These are phyloP conservation scores for Ips nitidus DNA, from an alignment of 1,140 invertebrate species.

Conservation along the genomic window DNA sequence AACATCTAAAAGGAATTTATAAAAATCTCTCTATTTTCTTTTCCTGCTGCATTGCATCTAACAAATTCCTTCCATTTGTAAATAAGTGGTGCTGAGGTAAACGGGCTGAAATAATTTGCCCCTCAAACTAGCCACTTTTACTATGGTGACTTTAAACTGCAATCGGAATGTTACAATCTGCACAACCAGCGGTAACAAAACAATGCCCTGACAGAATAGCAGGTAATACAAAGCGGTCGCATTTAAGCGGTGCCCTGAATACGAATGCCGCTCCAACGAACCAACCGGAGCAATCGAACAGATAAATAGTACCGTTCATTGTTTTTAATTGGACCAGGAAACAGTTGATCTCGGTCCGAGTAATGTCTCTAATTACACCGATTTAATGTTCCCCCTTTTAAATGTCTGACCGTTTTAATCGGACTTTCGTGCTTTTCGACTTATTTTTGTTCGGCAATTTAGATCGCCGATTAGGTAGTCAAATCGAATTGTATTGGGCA, in stretches of 20 bases:
- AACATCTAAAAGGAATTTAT: no score
- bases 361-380: constrained; percentile 24
- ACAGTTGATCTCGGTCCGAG: constrained; percentile 21
- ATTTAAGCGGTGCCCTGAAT: constrained; percentile 13
- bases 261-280: constrained; percentile 9
- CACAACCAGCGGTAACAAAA: constrained; percentile 10
- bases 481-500: background rate
- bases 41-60: no score
- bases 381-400: constrained; percentile 20
- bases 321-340: constrained; percentile 32
- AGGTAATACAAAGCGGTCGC: constrained; percentile 21
- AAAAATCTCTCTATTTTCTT: no score
- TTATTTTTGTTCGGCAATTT: constrained; percentile 5
- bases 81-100: no score
- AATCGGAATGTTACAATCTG: constrained; percentile 19
- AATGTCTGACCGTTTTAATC: constrained; percentile 4
- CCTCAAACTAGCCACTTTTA: no score
- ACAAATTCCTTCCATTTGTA: no score
- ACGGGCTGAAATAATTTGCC: no score
- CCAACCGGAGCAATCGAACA: constrained; percentile 20
- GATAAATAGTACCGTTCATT: constrained; percentile 30
- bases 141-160: background rate
- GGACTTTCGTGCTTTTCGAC: constrained; percentile 14
- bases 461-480: constrained; percentile 5
- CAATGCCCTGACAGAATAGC: constrained; percentile 19